Base-by-base conservation (phyloP, 1,140 invertebrate species). In the Zaprionus tsacasi region DNA sequence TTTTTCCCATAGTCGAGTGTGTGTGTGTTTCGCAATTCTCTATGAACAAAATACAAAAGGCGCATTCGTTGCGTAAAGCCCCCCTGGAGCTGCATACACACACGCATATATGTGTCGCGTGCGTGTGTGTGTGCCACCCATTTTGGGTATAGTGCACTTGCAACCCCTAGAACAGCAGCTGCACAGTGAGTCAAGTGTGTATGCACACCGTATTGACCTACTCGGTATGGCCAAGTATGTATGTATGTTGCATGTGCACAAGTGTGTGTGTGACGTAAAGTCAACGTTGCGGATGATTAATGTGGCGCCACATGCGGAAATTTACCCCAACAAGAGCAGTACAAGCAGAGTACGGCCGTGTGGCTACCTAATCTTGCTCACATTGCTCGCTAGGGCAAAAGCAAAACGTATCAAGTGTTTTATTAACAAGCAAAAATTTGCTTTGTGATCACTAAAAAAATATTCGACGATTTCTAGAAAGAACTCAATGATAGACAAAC, bases 391-490 rank as follows among this genome's bases (percentile, higher is more conserved):
- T 52, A 54, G 33, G 30, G 48, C 25, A 33, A 36, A 66, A 58
- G 33, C 59, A 85, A 85, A 72, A 68, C 68, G 66, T 86, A 88
- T 82, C 69, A 86, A 76, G 63, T 76, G 30, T 66, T 76, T 72
- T 50, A 54, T 66, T 30, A 72, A 61, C 43, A 40, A 70, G 27
- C 58, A 56, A 43, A 71, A 56, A 57, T 55, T 17, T 56, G 68
- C 45, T 71, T 66, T 71, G 30, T 66, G 59, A 40, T 66, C 71
- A 55, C 50, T 59, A 33, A 74, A 78, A 72, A 45, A 45, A 85
- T 76, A 71, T 83, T 82, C 72, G 30, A 82, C 72, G 79, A 83
- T 89, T 87, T 88, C 85, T 88, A 88, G 83, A 88, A 88, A 58
- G 80, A 50, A 40, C 74, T 3, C 58, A 45, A 75, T 73, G 69